Evolutionary conservation across 2,113 vertebrate genomes (phyloP), one percentile per base, ranked within the genome.

Genomic region (Boleophthalmus pectinirostris): DNA sequence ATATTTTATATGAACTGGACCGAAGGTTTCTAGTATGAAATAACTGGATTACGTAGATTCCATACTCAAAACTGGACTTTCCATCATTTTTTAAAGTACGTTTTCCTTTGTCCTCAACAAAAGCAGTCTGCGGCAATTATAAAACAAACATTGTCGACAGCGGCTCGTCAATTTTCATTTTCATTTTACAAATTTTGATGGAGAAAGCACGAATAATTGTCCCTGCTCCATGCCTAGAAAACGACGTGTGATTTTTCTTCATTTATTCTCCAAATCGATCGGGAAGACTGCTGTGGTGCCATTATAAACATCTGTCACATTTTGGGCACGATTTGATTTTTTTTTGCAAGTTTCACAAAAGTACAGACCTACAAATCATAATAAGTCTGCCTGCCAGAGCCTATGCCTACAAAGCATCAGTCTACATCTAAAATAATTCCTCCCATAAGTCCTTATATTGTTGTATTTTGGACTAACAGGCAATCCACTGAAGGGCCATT

Each of bases 261-360:
- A 21, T 74, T 47, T 25, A 70, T 1, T 45, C 64, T 10, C 49
- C 20, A 72, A 58, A 53, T 23, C 57, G 3, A 53, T 23, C 43
- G 0, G 12, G 20, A 24, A 21, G 16, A 1, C 63, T 43, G 3
- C 56, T 38, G 2, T 24, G 54, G 53, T 43, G 16, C 29, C n/a
- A 25, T 14, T 46, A 18, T 16, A 47, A 66, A 51, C n/a, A 70
- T 47, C 65, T 66, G 65, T 66, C 65, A 35, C 25, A 72, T 70
- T 66, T 46, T 49, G 20, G 45, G 11, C 66, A 58, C 11, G 2
- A 24, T 45, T 23, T 35, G 29, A 5, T 46, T 23, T 38, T 35
- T 20, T 66, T 46, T 63, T 64, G 61, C 9, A 38, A 38, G 16
- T 38, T 11, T 35, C 61, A n/a, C 61, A 64, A 35, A 64, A 64